Evolutionary conservation across 2,113 vertebrate species (phyloP), one percentile per base, ranked within the genome.

Genomic region (Cyanoderma ruficeps): DNA sequence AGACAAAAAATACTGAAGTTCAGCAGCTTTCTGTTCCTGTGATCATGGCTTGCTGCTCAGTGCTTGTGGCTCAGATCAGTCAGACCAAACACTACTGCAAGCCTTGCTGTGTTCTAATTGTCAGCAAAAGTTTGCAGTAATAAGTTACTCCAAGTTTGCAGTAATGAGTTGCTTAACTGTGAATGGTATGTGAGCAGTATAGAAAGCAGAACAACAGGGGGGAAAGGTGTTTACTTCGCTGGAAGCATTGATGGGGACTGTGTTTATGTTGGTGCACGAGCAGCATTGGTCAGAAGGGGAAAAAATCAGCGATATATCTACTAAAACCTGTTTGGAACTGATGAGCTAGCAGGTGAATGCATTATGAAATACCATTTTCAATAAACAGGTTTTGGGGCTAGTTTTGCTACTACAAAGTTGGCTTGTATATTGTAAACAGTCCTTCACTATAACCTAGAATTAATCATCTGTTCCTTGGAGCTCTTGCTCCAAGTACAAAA

Each of bases 381-480:
- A 35, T 16, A 86, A 69, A 16, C 16, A 20, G 7, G 21, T 61
- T 83, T 72, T 35, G 81, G 23, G 28, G 41, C 59, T 83, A n/a
- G n/a, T 44, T 76, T 49, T 49, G 25, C 37, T 83, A 33, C 57
- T 60, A 9, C 8, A 41, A 19, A 79, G 27, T 60, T 64, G 52
- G 18, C 31, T 59, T 57, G 7, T 57, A 15, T 53, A 44, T 52
- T 65, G 24, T 77, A 90, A 83, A 65, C 39, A 42, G 53, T 56
- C 39, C 55, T 85, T 69, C 2, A 3, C 12, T 39, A 16, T 69
- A 90, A 77, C 20, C n/a, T 22, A 57, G 53, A 79, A 60, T 76
- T 85, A 78, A 77, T 93, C 20, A 76, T 69, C 50, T 77, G 12
- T 57, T 94, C 59, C 71, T 90, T 74, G 46, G 50, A 80, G 68